phyloP scores from a whole-genome alignment of 30 jellyfish, hydroid and myxozoan genomes.

The Mastigias papua region DNA sequence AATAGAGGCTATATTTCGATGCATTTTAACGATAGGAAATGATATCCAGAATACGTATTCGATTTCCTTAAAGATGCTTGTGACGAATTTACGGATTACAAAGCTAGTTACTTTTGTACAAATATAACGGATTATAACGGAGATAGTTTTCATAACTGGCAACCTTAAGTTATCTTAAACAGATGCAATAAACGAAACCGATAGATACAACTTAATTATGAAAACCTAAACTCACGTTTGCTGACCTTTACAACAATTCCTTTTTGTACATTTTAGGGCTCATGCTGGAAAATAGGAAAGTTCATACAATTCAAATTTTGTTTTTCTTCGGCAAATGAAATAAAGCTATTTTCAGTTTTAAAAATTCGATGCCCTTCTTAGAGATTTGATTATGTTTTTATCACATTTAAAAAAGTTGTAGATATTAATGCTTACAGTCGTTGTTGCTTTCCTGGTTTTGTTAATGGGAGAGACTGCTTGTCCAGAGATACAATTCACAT shows the following conservation, averaged over 20 bases:
- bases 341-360: not conserved
- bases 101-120: not conserved
- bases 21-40: not conserved
- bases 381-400: too few relatives aligned
- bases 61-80: not conserved
- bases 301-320: not conserved
- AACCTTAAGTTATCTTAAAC: not conserved
- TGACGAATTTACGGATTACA: not conserved
- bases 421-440: too few relatives aligned
- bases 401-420: too few relatives aligned
- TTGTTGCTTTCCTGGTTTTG: too few relatives aligned
- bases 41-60: not conserved
- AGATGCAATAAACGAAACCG: not conserved
- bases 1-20: not conserved
- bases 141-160: not conserved
- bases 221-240: not conserved
- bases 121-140: conserved; percentile 12
- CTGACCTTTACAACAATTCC: not conserved
- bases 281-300: not conserved
- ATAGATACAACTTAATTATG: not conserved
- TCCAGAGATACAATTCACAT: too few relatives aligned
- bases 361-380: too few relatives aligned
- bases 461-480: too few relatives aligned
- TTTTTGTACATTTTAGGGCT: not conserved
- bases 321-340: not conserved